Evolutionary conservation across 1,140 invertebrate species (phyloP).

Genomic region (Phthorimaea operculella): DNA sequence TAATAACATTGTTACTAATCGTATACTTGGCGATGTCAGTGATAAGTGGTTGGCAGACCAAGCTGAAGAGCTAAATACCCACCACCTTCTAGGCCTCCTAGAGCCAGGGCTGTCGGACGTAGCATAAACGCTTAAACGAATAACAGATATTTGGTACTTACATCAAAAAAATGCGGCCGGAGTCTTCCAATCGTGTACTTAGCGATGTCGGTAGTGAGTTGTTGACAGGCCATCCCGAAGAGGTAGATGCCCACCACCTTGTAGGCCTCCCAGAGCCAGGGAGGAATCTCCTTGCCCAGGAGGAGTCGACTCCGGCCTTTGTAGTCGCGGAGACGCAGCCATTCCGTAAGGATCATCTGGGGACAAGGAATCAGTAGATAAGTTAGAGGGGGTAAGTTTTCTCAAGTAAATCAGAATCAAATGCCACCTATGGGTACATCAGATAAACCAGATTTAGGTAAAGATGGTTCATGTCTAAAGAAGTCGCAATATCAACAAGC

Average conservation of each 20-base stretch:
- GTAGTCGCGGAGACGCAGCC: constrained; percentile 63
- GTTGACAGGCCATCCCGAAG: constrained; percentile 85
- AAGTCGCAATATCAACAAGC: too few species aligned
- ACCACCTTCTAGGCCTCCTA: constrained; percentile 76
- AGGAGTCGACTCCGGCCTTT: constrained; percentile 56
- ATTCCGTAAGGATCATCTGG: constrained; percentile 75
- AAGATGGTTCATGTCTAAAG: too few species aligned
- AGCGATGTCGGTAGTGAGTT: constrained; percentile 87
- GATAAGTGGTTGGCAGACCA: constrained; percentile 79
- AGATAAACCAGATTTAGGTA: too few species aligned
- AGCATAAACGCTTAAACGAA: too few species aligned
- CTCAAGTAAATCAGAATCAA: not conserved
- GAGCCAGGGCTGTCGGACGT: too few species aligned
- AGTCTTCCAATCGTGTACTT: constrained; percentile 93
- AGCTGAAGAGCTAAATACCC: constrained; percentile 85
- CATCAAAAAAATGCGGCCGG: constrained; percentile 89
- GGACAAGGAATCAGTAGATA: constrained; percentile 12
- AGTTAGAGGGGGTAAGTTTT: not conserved
- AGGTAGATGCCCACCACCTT: constrained; percentile 81
- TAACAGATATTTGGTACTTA: too few species aligned
- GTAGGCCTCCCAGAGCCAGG: constrained; percentile 80
- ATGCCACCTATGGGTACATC: not conserved
- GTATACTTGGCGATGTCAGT: constrained; percentile 91
- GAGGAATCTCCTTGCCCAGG: constrained; percentile 72
- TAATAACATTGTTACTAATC: too few species aligned